Conservation (phyloP, 2,113 vertebrate species). For the Oriolus oriolus region DNA sequence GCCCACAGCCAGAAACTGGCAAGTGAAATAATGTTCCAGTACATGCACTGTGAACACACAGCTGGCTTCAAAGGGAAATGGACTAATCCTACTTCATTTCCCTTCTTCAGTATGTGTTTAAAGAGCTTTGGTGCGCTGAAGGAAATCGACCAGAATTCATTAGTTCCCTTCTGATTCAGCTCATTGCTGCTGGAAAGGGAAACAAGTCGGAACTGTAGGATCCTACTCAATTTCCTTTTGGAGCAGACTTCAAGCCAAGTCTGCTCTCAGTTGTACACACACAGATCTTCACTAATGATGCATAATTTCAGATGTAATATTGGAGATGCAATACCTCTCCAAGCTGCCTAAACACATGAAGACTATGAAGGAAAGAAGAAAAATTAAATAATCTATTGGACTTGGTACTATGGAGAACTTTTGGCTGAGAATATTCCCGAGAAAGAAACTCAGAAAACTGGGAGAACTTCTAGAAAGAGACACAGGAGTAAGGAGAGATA, state of each 20-base stretch:
- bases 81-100: constrained; percentile 70
- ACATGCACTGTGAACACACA: constrained; percentile 41
- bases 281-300: neutral
- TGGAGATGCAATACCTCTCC: neutral
- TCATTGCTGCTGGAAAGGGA: constrained; percentile 52
- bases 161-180: constrained; percentile 61
- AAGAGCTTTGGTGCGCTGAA: constrained; percentile 43
- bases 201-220: constrained; percentile 7
- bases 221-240: constrained; percentile 52
- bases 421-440: neutral
- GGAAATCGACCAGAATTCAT: constrained; percentile 56
- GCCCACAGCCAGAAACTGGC: constrained; percentile 22
- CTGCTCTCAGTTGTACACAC: neutral
- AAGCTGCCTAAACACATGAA: neutral
- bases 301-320: neutral
- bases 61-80: constrained; percentile 72
- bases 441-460: neutral
- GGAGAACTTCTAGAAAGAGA: neutral
- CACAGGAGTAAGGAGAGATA: neutral
- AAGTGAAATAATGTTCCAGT: constrained; percentile 58
- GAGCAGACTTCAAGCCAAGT: neutral
- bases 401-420: neutral
- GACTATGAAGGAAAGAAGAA: neutral
- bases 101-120: constrained; percentile 57
- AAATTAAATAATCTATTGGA: neutral